phyloP scores from a whole-genome alignment of 1,140 invertebrate species.

The Bombus ignitus region DNA sequence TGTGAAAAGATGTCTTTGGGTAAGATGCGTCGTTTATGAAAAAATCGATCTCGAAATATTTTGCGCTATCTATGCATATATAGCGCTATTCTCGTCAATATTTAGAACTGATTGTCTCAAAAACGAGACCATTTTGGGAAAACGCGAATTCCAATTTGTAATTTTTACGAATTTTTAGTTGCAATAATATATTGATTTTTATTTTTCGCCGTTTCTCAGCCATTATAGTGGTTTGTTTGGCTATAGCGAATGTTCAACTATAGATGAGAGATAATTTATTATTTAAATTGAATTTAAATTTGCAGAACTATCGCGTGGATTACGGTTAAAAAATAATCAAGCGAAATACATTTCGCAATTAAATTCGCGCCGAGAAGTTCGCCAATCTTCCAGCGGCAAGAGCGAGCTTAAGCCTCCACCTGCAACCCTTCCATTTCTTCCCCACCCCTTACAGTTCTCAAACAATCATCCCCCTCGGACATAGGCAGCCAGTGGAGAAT shows the following conservation, averaged over 20 bases:
- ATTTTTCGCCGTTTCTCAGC: not conserved
- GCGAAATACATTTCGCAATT: not conserved
- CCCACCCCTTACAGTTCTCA: not conserved
- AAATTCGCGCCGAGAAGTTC: conserved; percentile 3
- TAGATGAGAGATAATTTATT: not conserved
- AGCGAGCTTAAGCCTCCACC: conserved; percentile 6
- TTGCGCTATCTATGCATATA: too few relatives aligned
- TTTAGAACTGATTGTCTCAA: too few relatives aligned
- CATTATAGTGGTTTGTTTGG: not conserved
- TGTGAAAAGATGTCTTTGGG: too few relatives aligned
- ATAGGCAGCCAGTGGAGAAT: conserved; percentile 9
- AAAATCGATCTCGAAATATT: not conserved
- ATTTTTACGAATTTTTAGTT: too few relatives aligned
- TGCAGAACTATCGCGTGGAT: too few relatives aligned
- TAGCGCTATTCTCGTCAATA: too few relatives aligned
- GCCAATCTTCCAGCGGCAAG: conserved; percentile 7
- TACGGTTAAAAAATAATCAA: not conserved
- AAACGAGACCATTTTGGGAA: too few relatives aligned
- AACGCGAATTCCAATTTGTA: too few relatives aligned
- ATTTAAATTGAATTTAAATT: not conserved
- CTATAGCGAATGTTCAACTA: not conserved
- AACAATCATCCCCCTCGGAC: conserved; percentile 32
- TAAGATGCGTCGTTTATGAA: too few relatives aligned
- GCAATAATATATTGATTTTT: not conserved
- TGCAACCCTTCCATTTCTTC: conserved; percentile 33